Evolutionary conservation across 2,113 vertebrate genomes (phyloP).

Genomic region (Pterocles gutturalis): DNA sequence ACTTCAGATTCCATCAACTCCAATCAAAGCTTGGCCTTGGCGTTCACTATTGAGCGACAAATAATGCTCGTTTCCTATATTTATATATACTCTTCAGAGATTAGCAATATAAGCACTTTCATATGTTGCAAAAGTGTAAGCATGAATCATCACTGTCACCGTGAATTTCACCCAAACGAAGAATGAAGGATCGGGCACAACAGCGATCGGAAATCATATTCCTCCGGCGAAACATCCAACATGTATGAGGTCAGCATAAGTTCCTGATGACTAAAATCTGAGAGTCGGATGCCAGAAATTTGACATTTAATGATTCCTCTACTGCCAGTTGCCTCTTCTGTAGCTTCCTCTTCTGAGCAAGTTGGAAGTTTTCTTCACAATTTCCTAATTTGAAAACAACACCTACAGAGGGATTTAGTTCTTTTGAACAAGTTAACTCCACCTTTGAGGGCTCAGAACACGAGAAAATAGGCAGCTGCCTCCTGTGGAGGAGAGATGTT

Average conservation of each 20-base stretch:
- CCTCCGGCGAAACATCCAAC: background rate
- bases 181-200: background rate
- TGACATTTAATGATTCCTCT: background rate
- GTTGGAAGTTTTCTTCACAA: background rate
- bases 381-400: background rate
- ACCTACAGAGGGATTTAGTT: background rate
- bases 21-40: background rate
- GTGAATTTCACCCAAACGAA: background rate
- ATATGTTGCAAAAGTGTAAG: background rate
- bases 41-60: background rate
- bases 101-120: background rate
- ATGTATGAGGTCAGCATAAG: background rate
- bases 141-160: background rate
- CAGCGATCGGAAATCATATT: background rate
- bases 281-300: background rate
- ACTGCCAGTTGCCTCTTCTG: background rate
- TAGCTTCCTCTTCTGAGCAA: background rate
- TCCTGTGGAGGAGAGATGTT: background rate
- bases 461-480: background rate
- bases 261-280: background rate
- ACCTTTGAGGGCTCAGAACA: background rate
- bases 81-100: background rate
- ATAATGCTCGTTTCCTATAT: background rate
- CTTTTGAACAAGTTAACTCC: background rate
- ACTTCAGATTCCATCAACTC: constrained; percentile 1